A percentile compares a stretch with the other conserved stretches of the same genome.
These are phyloP conservation scores for Cerastis rubricosa DNA, from an alignment of 2,888 invertebrate genomes.

Conservation along the genomic window DNA sequence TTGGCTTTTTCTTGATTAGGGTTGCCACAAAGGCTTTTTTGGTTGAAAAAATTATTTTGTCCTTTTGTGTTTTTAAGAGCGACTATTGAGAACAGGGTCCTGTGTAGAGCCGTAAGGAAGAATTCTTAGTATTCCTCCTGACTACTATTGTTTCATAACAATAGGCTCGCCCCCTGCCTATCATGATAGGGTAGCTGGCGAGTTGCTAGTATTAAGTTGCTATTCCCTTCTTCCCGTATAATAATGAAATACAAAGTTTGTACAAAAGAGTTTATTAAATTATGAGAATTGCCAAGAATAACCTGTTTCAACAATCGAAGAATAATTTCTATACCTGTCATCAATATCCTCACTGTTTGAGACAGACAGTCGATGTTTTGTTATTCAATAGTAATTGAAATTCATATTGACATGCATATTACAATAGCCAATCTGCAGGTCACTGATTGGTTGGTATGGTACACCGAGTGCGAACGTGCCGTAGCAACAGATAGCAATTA, in stretches of 20 bases:
- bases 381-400: constrained; percentile 29
- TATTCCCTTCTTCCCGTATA: neutral
- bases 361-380: neutral
- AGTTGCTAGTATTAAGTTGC: neutral
- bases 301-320: neutral
- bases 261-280: neutral
- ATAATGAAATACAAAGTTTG: neutral
- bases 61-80: neutral
- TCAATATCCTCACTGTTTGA: neutral
- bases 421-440: constrained; percentile 36
- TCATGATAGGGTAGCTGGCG: neutral
- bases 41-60: neutral
- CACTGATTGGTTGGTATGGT: constrained; percentile 15
- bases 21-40: neutral
- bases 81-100: neutral
- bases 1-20: constrained; percentile 9
- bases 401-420: constrained; percentile 29
- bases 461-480: neutral
- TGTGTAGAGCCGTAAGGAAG: no score
- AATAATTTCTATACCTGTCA: neutral
- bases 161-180: neutral
- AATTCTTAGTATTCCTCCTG: neutral
- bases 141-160: neutral
- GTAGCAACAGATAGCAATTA: constrained; percentile 20
- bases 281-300: neutral